These are phyloP conservation scores for Geopemphigus sp. DNA, from an alignment of 1,140 invertebrate species.

Conservation along the genomic window DNA sequence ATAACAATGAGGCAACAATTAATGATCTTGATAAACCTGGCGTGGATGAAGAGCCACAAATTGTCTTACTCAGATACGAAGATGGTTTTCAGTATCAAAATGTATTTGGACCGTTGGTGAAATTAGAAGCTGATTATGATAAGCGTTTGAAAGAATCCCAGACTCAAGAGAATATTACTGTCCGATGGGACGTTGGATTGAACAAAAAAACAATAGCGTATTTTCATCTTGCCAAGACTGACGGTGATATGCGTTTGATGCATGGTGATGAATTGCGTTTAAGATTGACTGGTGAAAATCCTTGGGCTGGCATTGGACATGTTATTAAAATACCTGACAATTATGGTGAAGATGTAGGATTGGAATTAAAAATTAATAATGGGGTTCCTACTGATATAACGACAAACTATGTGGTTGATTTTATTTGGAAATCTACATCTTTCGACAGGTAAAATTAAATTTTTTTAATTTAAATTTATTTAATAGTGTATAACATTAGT, in stretches of 20 bases:
- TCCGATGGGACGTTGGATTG: slow-evolving; percentile 96
- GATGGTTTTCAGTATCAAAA: slow-evolving; percentile 99
- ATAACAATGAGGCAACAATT: slow-evolving; percentile 95
- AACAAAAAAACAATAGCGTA: slow-evolving; percentile 98
- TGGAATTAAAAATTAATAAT: slow-evolving; percentile 89
- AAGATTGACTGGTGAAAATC: slow-evolving; percentile 90
- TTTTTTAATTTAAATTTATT: neutral
- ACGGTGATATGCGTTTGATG: slow-evolving; percentile 75
- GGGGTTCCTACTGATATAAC: slow-evolving; percentile 89
- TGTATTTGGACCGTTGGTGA: slow-evolving; percentile 95
- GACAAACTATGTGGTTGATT: slow-evolving; percentile 96
- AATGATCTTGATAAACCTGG: slow-evolving; percentile 97
- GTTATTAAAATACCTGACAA: slow-evolving; percentile 99
- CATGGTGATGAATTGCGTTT: slow-evolving; percentile 96
- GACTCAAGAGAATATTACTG: slow-evolving; percentile 97
- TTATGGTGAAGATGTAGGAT: slow-evolving; percentile 96
- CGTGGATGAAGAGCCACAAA: slow-evolving; percentile 94
- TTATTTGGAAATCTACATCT: slow-evolving; percentile 99
- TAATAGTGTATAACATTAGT: slow-evolving; percentile 51
- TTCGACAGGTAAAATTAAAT: slow-evolving; percentile 78
- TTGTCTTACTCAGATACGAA: slow-evolving; percentile 91
- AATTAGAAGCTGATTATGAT: slow-evolving; percentile 98
- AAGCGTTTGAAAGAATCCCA: slow-evolving; percentile 97
- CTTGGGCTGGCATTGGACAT: slow-evolving; percentile 92
- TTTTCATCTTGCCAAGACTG: slow-evolving; percentile 95